These are phyloP conservation scores for Serripes groenlandicus DNA, from an alignment of 2,888 invertebrate species.

Conservation along the genomic window DNA sequence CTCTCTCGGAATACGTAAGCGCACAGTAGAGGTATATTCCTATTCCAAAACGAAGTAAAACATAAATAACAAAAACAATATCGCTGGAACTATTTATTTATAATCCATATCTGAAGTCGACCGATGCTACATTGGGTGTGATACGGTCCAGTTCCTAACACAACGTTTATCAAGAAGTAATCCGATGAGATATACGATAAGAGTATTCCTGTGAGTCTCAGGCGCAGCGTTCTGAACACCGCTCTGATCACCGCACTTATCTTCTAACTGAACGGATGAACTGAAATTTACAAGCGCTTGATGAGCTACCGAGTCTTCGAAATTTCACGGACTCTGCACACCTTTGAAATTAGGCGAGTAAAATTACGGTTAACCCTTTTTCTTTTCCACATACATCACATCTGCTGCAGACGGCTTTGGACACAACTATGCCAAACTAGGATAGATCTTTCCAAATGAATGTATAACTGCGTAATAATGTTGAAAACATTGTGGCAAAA, in stretches of 20 bases:
- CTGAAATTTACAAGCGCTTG: conserved; percentile 18
- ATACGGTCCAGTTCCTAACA: conserved; percentile 21
- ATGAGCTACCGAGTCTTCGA: conserved; percentile 31
- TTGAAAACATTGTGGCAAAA: no score
- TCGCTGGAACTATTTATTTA: background rate
- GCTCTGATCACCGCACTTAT: background rate
- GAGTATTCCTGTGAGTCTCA: background rate
- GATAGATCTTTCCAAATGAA: no score
- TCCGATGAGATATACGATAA: conserved; percentile 16
- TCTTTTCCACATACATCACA: no score
- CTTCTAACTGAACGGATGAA: conserved; percentile 15
- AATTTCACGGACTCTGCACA: conserved; percentile 52
- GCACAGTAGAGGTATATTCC: no score
- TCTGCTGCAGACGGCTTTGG: no score
- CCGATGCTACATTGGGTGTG: background rate
- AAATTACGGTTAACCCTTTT: no score
- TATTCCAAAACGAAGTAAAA: no score
- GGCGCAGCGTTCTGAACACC: conserved; percentile 4
- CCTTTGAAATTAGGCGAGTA: conserved; percentile 47
- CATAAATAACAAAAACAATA: no score
- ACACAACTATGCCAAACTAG: no score
- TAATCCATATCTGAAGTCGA: conserved; percentile 8
- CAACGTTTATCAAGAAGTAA: conserved; percentile 15
- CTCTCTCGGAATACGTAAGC: no score
- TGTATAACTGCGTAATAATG: no score